Percentiles rank a stretch among this genome's conserved stretches.
These are phyloP conservation scores for Tachycineta bicolor DNA, from an alignment of 2,113 vertebrate species.

Conservation along the genomic window DNA sequence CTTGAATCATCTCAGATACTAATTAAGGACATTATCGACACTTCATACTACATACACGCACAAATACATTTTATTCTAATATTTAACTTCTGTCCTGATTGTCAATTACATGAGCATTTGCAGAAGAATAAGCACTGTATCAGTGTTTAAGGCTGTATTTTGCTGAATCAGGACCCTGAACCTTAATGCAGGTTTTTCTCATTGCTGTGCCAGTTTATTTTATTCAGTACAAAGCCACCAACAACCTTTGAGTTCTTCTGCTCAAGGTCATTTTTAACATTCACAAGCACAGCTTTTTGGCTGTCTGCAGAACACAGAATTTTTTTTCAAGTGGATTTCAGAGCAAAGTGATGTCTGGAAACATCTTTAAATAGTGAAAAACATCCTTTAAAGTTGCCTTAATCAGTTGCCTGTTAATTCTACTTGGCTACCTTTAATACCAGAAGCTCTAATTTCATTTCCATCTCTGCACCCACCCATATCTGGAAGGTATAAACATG, in stretches of 20 bases:
- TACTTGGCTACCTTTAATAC: neutral
- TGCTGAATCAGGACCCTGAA: constrained; percentile 46
- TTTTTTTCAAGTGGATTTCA: constrained; percentile 20
- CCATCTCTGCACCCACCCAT: neutral
- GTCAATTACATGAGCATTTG: neutral
- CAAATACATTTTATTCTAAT: neutral
- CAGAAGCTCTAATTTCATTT: neutral
- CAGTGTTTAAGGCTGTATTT: neutral
- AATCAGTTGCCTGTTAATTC: constrained; percentile 11
- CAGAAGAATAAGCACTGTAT: neutral
- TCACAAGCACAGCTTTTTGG: constrained; percentile 54
- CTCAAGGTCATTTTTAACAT: constrained; percentile 64
- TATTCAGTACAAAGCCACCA: constrained; percentile 53
- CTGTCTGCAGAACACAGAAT: constrained; percentile 29
- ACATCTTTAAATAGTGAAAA: constrained; percentile 16
- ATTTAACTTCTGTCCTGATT: neutral
- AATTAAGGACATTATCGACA: neutral
- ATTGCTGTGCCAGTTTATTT: constrained; percentile 51
- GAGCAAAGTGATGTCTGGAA: constrained; percentile 31
- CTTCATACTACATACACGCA: neutral
- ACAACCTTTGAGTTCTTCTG: constrained; percentile 27
- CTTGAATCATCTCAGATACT: neutral
- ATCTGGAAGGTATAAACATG: constrained; percentile 13
- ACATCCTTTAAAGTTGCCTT: constrained; percentile 13
- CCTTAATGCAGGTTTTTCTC: constrained; percentile 42